A percentile compares a stretch with the other conserved stretches of the same genome.
These are phyloP conservation scores for Willowsia nigromaculata DNA, from an alignment of 2,888 invertebrate species.

Conservation along the genomic window DNA sequence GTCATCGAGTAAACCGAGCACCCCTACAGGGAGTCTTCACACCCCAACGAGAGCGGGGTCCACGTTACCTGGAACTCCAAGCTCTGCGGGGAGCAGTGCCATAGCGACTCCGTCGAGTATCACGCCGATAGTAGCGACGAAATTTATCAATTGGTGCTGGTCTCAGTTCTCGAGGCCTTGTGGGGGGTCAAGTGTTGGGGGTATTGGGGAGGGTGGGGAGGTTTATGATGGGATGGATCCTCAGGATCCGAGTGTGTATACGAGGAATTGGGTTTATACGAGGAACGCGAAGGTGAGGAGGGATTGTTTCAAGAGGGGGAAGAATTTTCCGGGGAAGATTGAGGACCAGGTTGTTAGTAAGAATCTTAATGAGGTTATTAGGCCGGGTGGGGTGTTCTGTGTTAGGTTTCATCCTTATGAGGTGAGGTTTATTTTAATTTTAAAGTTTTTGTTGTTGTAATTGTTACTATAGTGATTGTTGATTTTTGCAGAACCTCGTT, in stretches of 20 bases:
- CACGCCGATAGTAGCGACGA: constrained; percentile 76
- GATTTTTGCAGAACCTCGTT: constrained; percentile 84
- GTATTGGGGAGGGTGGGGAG: not conserved
- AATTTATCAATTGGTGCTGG: constrained; percentile 78
- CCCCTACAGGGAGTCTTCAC: not conserved
- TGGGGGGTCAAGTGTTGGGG: not conserved
- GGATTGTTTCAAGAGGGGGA: constrained; percentile 79
- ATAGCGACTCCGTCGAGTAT: constrained; percentile 25
- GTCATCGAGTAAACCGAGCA: not conserved
- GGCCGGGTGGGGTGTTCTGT: constrained; percentile 82
- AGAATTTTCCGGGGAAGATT: constrained; percentile 84
- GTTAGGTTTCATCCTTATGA: constrained; percentile 94
- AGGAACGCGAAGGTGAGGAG: constrained; percentile 87
- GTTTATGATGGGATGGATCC: constrained; percentile 19
- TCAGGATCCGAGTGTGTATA: constrained; percentile 53
- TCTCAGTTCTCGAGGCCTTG: constrained; percentile 76
- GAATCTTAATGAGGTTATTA: constrained; percentile 29
- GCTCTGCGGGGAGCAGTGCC: not conserved
- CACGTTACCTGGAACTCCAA: not conserved
- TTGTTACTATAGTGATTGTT: not conserved
- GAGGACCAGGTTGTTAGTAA: constrained; percentile 86
- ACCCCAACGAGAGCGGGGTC: not conserved
- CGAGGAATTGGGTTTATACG: constrained; percentile 81
- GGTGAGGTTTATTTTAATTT: no score
- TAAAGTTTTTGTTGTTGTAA: not conserved